phyloP scores from a whole-genome alignment of 2,888 invertebrate genomes.

The Hydropsyche betteni region DNA sequence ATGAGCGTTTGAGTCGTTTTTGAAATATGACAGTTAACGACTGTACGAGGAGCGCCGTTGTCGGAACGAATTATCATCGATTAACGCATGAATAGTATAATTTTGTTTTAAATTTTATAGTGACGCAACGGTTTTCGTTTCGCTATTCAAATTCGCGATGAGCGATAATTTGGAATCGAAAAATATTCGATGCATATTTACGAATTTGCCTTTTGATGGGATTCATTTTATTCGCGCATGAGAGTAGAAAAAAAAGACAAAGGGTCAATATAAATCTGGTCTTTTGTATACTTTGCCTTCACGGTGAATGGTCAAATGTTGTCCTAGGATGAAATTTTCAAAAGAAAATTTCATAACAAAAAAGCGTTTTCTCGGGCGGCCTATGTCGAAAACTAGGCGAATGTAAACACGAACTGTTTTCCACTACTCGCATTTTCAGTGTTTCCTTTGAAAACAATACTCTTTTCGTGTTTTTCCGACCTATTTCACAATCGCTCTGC shows the following conservation, averaged over 20 bases:
- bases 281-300: background rate
- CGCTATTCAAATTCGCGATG: no score
- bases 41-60: no score
- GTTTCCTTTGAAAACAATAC: conserved; percentile 41
- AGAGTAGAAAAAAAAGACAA: background rate
- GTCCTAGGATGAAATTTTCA: conserved; percentile 13
- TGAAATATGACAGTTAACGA: no score
- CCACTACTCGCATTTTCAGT: conserved; percentile 34
- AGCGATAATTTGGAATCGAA: no score
- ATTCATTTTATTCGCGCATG: background rate
- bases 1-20: no score
- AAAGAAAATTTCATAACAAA: conserved; percentile 21
- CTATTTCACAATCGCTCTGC: conserved; percentile 36
- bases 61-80: no score
- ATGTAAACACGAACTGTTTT: conserved; percentile 38
- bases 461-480: conserved; percentile 41
- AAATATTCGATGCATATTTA: background rate
- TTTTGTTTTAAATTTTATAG: no score
- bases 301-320: conserved; percentile 7
- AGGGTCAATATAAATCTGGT: conserved; percentile 11
- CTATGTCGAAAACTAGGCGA: conserved; percentile 29
- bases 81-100: no score
- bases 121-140: no score
- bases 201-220: background rate
- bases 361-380: conserved; percentile 8